Percentiles rank a stretch among this genome's conserved stretches.
Conservation (phyloP, 1,140 invertebrate species). For the Ceratina australensis region DNA sequence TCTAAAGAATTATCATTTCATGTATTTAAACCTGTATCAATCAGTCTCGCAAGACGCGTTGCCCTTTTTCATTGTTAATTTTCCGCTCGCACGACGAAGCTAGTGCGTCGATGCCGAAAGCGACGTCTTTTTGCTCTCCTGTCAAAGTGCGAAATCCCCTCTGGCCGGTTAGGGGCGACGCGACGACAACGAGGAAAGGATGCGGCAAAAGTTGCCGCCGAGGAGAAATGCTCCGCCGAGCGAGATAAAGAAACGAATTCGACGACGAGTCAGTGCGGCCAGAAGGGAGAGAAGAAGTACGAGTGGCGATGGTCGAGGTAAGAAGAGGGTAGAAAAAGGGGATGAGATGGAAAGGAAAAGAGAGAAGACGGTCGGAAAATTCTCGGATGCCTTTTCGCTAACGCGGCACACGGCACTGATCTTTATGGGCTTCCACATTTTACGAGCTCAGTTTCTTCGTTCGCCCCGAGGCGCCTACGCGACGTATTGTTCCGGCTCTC, state of each 20-base stretch:
- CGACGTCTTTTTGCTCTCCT: background rate
- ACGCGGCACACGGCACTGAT: conserved; percentile 55
- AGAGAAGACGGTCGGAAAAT: conserved; percentile 40
- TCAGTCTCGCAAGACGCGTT: background rate
- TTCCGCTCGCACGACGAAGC: background rate
- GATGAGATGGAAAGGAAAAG: background rate
- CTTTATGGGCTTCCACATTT: conserved; percentile 66
- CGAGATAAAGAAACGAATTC: conserved; percentile 42
- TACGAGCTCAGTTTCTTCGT: conserved; percentile 52
- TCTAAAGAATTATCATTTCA: too few species aligned
- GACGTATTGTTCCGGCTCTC: conserved; percentile 62
- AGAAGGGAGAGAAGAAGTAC: too few species aligned
- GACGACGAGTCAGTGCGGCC: background rate
- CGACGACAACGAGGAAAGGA: conserved; percentile 19
- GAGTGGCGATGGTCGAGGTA: too few species aligned
- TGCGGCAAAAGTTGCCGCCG: conserved; percentile 28
- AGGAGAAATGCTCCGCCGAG: conserved; percentile 31
- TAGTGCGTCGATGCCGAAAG: background rate
- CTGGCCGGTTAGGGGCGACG: conserved; percentile 2
- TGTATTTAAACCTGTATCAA: background rate
- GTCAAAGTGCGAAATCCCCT: conserved; percentile 18
- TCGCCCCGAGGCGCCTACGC: conserved; percentile 43
- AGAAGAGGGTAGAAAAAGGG: background rate
- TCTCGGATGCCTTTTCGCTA: conserved; percentile 57
- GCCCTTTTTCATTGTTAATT: conserved; percentile 12